Evolutionary conservation across 2,888 invertebrate species (phyloP), one percentile per base, ranked within the genome.

Genomic region (Catocala nupta): DNA sequence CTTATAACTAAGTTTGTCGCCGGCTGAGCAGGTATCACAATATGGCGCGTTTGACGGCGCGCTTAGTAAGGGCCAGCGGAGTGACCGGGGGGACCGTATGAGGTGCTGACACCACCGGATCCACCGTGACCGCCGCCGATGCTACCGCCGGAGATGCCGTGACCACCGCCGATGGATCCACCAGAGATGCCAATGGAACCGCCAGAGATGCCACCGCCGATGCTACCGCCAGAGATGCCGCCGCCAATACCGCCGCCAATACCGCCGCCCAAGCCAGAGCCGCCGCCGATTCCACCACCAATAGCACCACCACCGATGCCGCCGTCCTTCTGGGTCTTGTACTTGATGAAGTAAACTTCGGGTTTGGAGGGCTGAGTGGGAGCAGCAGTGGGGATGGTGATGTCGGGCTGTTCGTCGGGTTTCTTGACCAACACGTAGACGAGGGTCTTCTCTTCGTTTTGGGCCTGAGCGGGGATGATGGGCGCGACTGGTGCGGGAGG

Each of bases 351-450:
- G 96, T 97, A 97, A 75, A 97, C 97, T 90, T 97, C 97, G 77
- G 97, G 97, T 90, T 97, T 97, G 89, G 96, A 96, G 85, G 97
- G 97, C 81, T 96, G 96, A 44, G 96, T 97, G 65, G 97, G 97
- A 9, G 96, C 95, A 54, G 95, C 95, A 53, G 96, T 95, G 66
- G 96, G 96, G 85, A 98, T 96, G 86, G 95, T 96, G 95, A 98
- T 96, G 89, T 97, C 97, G 85, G 96, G 97, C 77, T 96, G 96
- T 67, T 97, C 97, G 88, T 97, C 97, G 85, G 97, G 97, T 86
- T 96, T 96, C 96, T 97, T 97, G 84, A 97, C 97, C 92, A 97
- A 87, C 59, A 97, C 97, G 95, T 97, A 97, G 88, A 97, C 97
- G 80, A 97, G 95, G 79, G 97, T 97, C 95, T 97, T 97, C 91